These are phyloP conservation scores for Gonatopus flavifemur DNA, from an alignment of 1,140 invertebrate species.

Conservation along the genomic window DNA sequence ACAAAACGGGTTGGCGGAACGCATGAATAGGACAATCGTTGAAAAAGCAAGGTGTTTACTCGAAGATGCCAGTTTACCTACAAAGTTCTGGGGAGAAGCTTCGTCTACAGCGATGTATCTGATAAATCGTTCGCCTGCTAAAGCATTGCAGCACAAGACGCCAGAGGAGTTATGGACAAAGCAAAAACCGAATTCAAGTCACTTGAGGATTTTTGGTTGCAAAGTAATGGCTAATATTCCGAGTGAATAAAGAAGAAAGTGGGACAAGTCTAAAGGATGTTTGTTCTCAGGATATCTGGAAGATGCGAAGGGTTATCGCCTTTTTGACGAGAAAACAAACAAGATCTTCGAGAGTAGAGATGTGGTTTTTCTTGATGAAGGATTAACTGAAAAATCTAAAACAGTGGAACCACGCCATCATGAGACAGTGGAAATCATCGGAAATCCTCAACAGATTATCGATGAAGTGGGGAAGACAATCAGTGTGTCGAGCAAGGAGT, in stretches of 20 bases:
- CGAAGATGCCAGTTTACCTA: slow-evolving; percentile 6
- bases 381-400: neutral
- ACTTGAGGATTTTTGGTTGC: slow-evolving; percentile 53
- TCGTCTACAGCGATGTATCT: slow-evolving; percentile 33
- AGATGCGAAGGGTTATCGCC: slow-evolving; percentile 39
- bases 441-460: neutral
- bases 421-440: neutral
- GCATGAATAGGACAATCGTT: slow-evolving; percentile 36
- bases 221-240: slow-evolving; percentile 47
- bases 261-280: slow-evolving; percentile 36
- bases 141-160: slow-evolving; percentile 46
- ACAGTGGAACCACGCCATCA: neutral
- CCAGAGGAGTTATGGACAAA: slow-evolving; percentile 49
- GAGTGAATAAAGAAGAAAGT: slow-evolving; percentile 42
- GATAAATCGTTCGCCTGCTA: slow-evolving; percentile 30
- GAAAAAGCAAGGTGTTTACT: slow-evolving; percentile 30
- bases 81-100: slow-evolving; percentile 40
- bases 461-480: neutral
- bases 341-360: slow-evolving; percentile 33
- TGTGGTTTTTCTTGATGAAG: slow-evolving; percentile 31
- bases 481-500: neutral
- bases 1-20: slow-evolving; percentile 44
- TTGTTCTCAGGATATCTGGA: slow-evolving; percentile 49
- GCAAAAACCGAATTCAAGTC: slow-evolving; percentile 50
- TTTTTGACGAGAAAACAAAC: slow-evolving; percentile 30